Evolutionary conservation across 2,888 invertebrate genomes (phyloP), one percentile per base, ranked within the genome.

Genomic region (Rhaphigaster nebulosa): DNA sequence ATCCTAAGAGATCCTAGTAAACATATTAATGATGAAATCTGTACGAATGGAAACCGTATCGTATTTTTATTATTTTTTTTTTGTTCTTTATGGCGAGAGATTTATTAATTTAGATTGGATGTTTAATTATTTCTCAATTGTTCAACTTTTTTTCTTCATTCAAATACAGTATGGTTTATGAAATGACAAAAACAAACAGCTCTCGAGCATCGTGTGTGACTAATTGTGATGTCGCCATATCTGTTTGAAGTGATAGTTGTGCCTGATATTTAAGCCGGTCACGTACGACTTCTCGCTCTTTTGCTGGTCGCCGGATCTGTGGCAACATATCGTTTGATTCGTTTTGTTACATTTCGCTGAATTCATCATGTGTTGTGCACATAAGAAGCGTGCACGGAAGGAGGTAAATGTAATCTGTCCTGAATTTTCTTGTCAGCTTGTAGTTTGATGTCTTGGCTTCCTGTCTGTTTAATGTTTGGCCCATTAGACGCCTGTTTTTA

Each of bases 281-380:
- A n/a, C n/a, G 41, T 26, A 26, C 45, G 45, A 8, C n/a, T n/a
- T 41, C 45, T 45, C 45, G n/a, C 84, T 84, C 84, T 84, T 84
- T 84, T 45, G 84, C n/a, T 45, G 45, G 45, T 26, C n/a, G 2
- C 0, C 45, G 13, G 13, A 38, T 45, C n/a, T 45, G 45, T 45
- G 2, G 45, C 41, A 26, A n/a, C 84, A 4, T 34, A 76, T 20
- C 13, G 1, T 8, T n/a, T 38, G 1, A 20, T 76, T 20, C 1
- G 6, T 20, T 38, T 50, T 15, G 29, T 4, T 65, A 65, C 15
- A 29, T 12, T n/a, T 60, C 13, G 3, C 54, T 54, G 20, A 15
- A 54, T 23, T 26, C 56, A 65, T 65, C 41, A 84, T 84, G 84
- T 84, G 84, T 84, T 84, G 84, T 84, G 84, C 84, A 38, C 84